phyloP scores from a whole-genome alignment of 2,797 vertebrate genomes.

The Lophotriccus pileatus region DNA sequence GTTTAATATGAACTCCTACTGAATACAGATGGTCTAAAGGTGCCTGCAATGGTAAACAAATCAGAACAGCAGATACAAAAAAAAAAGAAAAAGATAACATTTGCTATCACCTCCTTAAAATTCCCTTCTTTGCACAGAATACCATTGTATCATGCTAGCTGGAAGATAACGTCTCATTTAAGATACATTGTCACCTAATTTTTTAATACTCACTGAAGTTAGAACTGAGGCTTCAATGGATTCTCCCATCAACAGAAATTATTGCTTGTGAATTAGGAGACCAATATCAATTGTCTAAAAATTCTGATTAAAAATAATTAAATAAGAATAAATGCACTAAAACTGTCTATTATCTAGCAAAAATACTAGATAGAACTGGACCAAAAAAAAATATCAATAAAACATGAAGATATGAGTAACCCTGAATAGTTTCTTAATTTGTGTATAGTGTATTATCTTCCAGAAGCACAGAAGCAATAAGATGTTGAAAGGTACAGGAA shows the following conservation, averaged over 20 bases:
- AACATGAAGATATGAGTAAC: not conserved
- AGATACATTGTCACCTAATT: accelerated
- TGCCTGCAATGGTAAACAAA: not conserved
- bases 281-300: not conserved
- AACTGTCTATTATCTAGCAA: not conserved
- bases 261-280: not conserved
- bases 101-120: not conserved
- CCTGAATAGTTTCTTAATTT: not conserved
- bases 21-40: not conserved
- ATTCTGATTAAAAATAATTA: not conserved
- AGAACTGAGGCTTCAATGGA: not conserved
- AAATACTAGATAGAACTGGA: not conserved
- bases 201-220: not conserved
- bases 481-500: not conserved
- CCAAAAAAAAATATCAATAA: not conserved
- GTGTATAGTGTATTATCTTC: not conserved
- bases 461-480: not conserved
- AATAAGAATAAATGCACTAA: not conserved
- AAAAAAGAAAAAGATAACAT: too few relatives aligned
- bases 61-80: not conserved
- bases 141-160: not conserved
- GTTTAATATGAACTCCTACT: not conserved
- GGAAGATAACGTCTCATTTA: not conserved
- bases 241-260: not conserved
- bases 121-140: not conserved